A percentile compares a stretch with the other conserved stretches of the same genome.
Conservation (phyloP, 1,140 invertebrate genomes). For the Physella acuta region DNA sequence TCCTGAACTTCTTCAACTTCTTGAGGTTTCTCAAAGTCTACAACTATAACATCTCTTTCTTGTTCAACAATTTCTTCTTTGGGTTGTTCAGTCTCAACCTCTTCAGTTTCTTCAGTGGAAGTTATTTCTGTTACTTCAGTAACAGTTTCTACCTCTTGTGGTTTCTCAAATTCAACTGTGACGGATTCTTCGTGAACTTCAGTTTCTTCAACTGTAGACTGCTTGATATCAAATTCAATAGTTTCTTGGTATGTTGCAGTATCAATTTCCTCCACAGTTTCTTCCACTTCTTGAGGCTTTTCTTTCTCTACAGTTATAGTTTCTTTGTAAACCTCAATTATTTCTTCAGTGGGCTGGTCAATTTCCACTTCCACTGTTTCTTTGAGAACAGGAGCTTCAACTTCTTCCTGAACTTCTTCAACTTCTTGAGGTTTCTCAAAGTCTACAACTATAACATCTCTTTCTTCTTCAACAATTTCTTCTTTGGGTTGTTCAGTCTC, state of each 20-base stretch:
- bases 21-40: not conserved
- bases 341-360: not conserved
- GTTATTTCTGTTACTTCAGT: not conserved
- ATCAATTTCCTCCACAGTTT: conserved; percentile 3
- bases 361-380: not conserved
- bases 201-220: conserved; percentile 3
- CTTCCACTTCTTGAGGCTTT: not conserved
- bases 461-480: conserved; percentile 2
- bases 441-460: conserved; percentile 8
- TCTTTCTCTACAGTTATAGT: not conserved
- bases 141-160: conserved; percentile 12
- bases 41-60: not conserved
- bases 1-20: not conserved
- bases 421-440: conserved; percentile 14
- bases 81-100: not conserved
- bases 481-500: conserved; percentile 19
- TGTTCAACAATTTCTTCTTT: not conserved
- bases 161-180: conserved; percentile 15
- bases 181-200: conserved; percentile 12
- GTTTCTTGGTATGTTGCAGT: not conserved
- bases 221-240: not conserved
- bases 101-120: not conserved
- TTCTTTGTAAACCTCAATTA: conserved; percentile 1
- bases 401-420: conserved; percentile 18
- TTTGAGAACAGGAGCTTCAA: conserved; percentile 13